Conservation (phyloP, 2,888 invertebrate genomes). For the Emmelina monodactyla region DNA sequence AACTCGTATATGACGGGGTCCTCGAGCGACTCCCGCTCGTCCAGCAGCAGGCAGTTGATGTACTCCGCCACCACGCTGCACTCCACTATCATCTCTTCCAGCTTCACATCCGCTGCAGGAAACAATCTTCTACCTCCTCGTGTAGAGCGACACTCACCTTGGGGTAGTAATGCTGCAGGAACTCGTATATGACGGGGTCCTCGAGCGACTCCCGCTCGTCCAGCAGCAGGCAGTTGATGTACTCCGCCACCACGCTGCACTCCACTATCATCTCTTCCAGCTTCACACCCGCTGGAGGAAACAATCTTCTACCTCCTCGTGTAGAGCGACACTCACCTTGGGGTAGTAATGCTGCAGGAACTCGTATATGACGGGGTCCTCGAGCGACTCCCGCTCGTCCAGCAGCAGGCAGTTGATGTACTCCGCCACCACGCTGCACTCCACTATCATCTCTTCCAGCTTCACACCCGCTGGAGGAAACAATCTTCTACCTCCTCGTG, state of each 20-base stretch:
- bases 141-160: conserved; percentile 77
- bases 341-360: conserved; percentile 91
- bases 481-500: no score
- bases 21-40: conserved; percentile 86
- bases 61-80: conserved; percentile 89
- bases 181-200: conserved; percentile 85
- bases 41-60: conserved; percentile 86
- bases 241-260: conserved; percentile 86
- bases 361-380: conserved; percentile 84
- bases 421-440: conserved; percentile 85
- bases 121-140: no score
- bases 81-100: conserved; percentile 81
- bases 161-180: conserved; percentile 88
- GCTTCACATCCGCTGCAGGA: conserved; percentile 82
- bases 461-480: conserved; percentile 83
- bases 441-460: conserved; percentile 81
- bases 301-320: no score
- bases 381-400: conserved; percentile 86
- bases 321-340: conserved; percentile 74
- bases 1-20: conserved; percentile 88
- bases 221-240: conserved; percentile 86
- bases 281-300: conserved; percentile 81
- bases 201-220: conserved; percentile 88
- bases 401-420: conserved; percentile 89
- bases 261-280: conserved; percentile 82